Conservation (phyloP, 2,797 vertebrate genomes). For the Scleropages formosus region DNA sequence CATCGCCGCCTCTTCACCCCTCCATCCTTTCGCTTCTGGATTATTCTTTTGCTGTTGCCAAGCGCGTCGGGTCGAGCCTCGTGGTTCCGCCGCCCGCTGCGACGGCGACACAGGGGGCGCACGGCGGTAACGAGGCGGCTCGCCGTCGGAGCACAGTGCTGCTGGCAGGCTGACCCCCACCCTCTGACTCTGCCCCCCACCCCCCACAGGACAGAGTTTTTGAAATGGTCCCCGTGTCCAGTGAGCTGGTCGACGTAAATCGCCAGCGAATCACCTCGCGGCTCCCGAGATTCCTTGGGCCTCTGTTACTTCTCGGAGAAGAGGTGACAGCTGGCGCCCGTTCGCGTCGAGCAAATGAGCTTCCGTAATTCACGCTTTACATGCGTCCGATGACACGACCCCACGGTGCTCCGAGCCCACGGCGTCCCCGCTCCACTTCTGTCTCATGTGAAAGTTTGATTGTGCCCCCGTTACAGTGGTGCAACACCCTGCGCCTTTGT, state of each 20-base stretch:
- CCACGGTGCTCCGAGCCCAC: background rate
- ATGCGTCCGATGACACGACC: constrained; percentile 6
- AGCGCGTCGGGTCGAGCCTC: background rate
- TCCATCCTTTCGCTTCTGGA: background rate
- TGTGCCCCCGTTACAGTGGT: background rate
- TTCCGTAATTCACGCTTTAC: constrained; percentile 17
- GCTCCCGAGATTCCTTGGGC: no score
- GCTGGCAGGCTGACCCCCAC: no score
- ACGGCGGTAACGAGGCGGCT: background rate
- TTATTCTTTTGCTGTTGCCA: background rate
- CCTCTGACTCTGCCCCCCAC: no score
- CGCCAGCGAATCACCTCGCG: background rate
- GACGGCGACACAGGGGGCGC: background rate
- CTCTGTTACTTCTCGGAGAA: background rate
- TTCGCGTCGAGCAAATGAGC: background rate
- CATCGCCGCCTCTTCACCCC: background rate
- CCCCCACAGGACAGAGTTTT: no score
- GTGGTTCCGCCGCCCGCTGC: background rate
- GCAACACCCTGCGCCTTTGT: background rate
- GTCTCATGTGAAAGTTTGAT: background rate
- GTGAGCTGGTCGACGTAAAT: background rate
- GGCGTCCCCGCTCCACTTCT: background rate
- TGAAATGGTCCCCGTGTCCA: no score
- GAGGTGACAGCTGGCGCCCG: background rate
- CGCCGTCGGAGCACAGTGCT: background rate